Evolutionary conservation across 1,140 invertebrate species (phyloP), one percentile per base, ranked within the genome.

Genomic region (Mercenaria mercenaria): DNA sequence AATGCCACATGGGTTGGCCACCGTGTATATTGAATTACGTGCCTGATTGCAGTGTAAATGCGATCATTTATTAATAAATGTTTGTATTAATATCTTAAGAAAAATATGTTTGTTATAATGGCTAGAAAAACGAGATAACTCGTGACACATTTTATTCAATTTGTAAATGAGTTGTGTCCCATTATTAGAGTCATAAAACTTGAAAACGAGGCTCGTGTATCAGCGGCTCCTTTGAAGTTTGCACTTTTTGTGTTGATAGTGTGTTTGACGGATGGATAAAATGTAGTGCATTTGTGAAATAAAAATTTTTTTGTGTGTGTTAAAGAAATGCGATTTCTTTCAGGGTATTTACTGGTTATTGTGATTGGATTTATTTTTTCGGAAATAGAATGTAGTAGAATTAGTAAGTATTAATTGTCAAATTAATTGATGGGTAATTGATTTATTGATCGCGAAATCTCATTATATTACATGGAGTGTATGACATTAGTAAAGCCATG

Each of bases 221-320:
- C 76, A 79, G 76, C 76, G 76, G 76, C 76, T 79, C 76, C 76
- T 79, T 79, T 79, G 76, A 79, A 79, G 76, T 79, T 79, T 79
- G 20, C 76, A 50, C 74, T 77, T 52, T 59, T 52, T 41, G 15
- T 32, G 29, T 79, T 79, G 76, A 79, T 79, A 41, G 18, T 39
- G 47, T 79, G 76, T 41, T 52, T 79, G 76, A 79, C 76, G 76
- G 76, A 79, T 56, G 76, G 76, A 50, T 79, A 79, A 56, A 56
- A 79, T 79, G 76, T 56, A 56, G 47, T 56, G 76, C 3, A 32
- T 52, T 32, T 52, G 50, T 52, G 43, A 52, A 26, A 29, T 52
- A 4, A 10, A 67, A 72, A 29, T 4, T 39, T 37, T 37, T 29
- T 64, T 64, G 23, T 47, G 6, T 56, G n/a, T 43, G 10, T 74